Percentiles rank a stretch among this genome's conserved stretches.
Conservation (phyloP, 2,113 vertebrate species). For the Columbina picui region DNA sequence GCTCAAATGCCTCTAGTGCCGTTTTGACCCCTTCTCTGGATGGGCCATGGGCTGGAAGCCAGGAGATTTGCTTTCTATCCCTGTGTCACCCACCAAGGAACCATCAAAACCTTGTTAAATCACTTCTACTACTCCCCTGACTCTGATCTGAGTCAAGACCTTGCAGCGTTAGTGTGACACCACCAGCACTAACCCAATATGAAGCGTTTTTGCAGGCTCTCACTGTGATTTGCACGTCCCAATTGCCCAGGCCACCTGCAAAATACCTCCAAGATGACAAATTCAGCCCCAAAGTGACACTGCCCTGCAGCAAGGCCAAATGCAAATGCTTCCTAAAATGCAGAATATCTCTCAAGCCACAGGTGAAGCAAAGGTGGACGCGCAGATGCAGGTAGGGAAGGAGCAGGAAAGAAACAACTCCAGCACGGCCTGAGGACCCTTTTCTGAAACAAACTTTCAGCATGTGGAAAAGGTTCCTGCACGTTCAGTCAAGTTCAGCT, state of each 20-base stretch:
- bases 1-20: not conserved
- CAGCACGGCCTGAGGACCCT: not conserved
- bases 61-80: not conserved
- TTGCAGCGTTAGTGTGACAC: not conserved
- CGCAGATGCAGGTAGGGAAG: not conserved
- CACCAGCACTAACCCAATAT: not conserved
- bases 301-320: not conserved
- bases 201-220: not conserved
- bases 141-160: slow-evolving; percentile 8
- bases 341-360: not conserved
- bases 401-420: not conserved
- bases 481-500: accelerated
- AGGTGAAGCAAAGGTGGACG: not conserved
- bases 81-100: not conserved
- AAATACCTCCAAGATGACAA: not conserved
- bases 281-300: not conserved
- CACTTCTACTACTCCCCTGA: slow-evolving; percentile 4
- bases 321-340: not conserved
- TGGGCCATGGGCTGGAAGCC: not conserved
- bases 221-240: not conserved
- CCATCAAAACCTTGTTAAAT: not conserved
- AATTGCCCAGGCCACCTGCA: not conserved
- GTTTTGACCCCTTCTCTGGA: not conserved
- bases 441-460: not conserved
- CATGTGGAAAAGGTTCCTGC: not conserved